Evolutionary conservation across 2,113 vertebrate species (phyloP).

Genomic region (Circaetus gallicus): DNA sequence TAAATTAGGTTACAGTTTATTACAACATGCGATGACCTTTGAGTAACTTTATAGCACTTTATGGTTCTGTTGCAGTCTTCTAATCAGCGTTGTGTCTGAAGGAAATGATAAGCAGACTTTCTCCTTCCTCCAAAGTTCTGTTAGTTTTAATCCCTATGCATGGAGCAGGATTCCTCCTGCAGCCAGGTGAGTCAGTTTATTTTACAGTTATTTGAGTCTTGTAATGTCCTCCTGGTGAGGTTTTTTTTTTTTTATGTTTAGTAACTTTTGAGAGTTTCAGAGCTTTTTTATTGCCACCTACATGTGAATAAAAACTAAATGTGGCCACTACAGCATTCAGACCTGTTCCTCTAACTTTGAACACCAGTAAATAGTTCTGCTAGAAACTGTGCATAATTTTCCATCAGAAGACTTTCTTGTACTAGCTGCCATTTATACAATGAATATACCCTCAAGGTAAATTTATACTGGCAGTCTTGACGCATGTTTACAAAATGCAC

Average conservation of each 20-base stretch:
- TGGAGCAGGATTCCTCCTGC: background rate
- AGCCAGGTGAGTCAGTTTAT: background rate
- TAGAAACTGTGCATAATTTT: background rate
- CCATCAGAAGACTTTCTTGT: background rate
- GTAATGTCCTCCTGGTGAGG: background rate
- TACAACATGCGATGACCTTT: slow-evolving; percentile 76
- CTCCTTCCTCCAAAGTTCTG: slow-evolving; percentile 39
- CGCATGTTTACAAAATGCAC: background rate
- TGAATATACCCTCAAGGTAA: background rate
- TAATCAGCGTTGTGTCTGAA: slow-evolving; percentile 60
- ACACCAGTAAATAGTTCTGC: background rate
- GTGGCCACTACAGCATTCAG: background rate
- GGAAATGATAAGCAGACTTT: slow-evolving; percentile 42
- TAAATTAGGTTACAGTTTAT: slow-evolving; percentile 73
- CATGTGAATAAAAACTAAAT: background rate
- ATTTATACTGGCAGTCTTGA: background rate
- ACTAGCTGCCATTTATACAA: background rate
- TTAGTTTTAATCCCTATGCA: slow-evolving; percentile 20
- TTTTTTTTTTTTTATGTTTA: background rate
- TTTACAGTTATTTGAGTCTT: background rate
- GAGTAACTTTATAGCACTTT: slow-evolving; percentile 65
- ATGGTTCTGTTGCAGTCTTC: slow-evolving; percentile 55
- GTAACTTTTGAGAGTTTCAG: background rate
- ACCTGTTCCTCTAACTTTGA: background rate
- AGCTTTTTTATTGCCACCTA: background rate